Percentiles rank a stretch among this genome's conserved stretches.
Evolutionary conservation across 2,888 invertebrate genomes (phyloP).

Genomic region (Andricus quercusramuli): DNA sequence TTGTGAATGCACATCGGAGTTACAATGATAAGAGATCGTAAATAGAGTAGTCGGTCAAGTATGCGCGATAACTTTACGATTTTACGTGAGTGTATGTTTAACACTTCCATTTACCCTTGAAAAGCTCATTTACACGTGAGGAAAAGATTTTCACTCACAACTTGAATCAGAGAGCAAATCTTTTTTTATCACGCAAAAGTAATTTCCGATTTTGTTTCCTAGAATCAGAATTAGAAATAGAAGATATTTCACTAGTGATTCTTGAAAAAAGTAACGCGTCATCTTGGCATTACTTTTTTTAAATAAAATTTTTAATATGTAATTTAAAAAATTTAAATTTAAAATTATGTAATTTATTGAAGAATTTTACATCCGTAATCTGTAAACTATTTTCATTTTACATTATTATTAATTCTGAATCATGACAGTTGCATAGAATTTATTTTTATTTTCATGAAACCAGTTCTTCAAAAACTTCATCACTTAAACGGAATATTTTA

Average conservation of each 20-base stretch:
- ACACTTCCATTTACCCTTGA: constrained; percentile 3
- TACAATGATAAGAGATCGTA: constrained; percentile 25
- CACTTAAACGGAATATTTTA: too few species aligned
- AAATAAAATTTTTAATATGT: too few species aligned
- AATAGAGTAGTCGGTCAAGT: constrained; percentile 40
- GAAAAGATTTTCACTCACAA: background rate
- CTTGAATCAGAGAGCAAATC: constrained; percentile 10
- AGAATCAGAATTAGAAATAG: background rate
- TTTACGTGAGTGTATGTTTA: constrained; percentile 5
- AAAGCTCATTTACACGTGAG: constrained; percentile 8
- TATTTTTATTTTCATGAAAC: too few species aligned
- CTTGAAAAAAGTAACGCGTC: too few species aligned
- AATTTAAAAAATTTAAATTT: too few species aligned
- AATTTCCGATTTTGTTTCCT: background rate
- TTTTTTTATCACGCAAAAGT: background rate
- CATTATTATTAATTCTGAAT: too few species aligned
- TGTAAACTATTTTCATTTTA: too few species aligned
- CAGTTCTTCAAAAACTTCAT: too few species aligned
- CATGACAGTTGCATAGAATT: too few species aligned
- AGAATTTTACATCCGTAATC: too few species aligned
- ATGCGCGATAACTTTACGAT: constrained; percentile 31
- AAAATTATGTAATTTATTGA: too few species aligned
- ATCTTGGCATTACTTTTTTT: too few species aligned
- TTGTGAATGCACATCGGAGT: background rate
- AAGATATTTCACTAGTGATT: background rate